Conservation (phyloP, 2,113 vertebrate genomes). For the Talpa occidentalis region DNA sequence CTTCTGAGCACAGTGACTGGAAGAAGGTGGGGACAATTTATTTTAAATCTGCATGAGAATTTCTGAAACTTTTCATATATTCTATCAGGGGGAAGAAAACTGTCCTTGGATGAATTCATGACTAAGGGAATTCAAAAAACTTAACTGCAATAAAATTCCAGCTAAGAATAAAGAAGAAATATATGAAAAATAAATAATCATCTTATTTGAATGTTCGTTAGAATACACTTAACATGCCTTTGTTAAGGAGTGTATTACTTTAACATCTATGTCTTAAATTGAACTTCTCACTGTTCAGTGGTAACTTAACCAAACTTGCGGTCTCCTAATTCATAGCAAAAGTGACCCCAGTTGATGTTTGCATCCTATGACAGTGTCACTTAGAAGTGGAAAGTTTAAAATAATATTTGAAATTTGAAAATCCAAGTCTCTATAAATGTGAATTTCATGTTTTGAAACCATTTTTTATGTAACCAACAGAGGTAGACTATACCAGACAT, state of each 20-base stretch:
- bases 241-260: conserved; percentile 60
- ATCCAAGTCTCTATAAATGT: background rate
- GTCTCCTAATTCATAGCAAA: conserved; percentile 52
- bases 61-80: conserved; percentile 74
- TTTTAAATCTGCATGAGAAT: conserved; percentile 73
- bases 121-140: conserved; percentile 77
- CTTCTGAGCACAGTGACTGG: conserved; percentile 88
- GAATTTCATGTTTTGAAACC: conserved; percentile 22
- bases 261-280: conserved; percentile 42
- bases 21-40: conserved; percentile 92
- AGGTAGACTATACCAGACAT: background rate
- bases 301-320: background rate
- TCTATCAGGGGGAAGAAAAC: conserved; percentile 67
- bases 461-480: background rate
- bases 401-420: conserved; percentile 49
- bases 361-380: background rate
- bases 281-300: conserved; percentile 60
- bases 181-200: conserved; percentile 73
- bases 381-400: conserved; percentile 32
- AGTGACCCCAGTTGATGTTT: background rate
- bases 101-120: conserved; percentile 74
- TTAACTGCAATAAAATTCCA: conserved; percentile 80
- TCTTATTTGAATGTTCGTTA: conserved; percentile 64
- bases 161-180: conserved; percentile 78
- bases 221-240: conserved; percentile 34